A percentile compares a stretch with the other conserved stretches of the same genome.
Evolutionary conservation across 2,113 vertebrate species (phyloP).

Genomic region (Pantherophis guttatus): DNA sequence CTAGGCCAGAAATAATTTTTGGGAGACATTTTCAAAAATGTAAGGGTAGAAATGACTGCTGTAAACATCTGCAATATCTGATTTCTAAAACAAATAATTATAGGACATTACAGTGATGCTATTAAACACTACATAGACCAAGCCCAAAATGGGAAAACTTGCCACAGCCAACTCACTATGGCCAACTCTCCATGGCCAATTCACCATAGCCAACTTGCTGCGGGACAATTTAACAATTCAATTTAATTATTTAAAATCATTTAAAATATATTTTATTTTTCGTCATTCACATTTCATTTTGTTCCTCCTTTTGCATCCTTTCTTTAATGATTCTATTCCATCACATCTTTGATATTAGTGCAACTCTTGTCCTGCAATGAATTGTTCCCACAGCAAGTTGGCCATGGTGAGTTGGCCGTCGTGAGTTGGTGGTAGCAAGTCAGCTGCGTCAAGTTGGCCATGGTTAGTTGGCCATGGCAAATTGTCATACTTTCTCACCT

Average conservation of each 20-base stretch:
- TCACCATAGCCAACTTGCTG: neutral
- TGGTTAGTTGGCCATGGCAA: neutral
- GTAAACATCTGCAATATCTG: neutral
- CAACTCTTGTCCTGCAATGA: neutral
- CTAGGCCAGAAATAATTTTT: neutral
- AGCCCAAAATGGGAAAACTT: neutral
- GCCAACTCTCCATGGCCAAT: too few relatives aligned
- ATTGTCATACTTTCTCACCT: neutral
- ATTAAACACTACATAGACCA: neutral
- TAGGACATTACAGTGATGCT: neutral
- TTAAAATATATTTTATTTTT: too few relatives aligned
- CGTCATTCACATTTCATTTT: neutral
- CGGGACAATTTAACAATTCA: neutral
- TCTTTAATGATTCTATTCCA: neutral
- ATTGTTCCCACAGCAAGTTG: neutral
- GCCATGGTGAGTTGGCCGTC: neutral
- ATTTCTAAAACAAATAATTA: neutral
- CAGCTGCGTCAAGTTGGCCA: too few relatives aligned
- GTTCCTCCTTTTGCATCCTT: neutral
- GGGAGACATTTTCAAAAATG: neutral
- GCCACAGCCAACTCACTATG: too few relatives aligned
- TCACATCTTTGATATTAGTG: neutral
- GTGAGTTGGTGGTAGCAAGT: too few relatives aligned
- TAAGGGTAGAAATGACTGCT: neutral
- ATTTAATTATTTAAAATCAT: too few relatives aligned